Evolutionary conservation across 2,113 vertebrate species (phyloP).

Genomic region (Dicrurus megarhynchus): DNA sequence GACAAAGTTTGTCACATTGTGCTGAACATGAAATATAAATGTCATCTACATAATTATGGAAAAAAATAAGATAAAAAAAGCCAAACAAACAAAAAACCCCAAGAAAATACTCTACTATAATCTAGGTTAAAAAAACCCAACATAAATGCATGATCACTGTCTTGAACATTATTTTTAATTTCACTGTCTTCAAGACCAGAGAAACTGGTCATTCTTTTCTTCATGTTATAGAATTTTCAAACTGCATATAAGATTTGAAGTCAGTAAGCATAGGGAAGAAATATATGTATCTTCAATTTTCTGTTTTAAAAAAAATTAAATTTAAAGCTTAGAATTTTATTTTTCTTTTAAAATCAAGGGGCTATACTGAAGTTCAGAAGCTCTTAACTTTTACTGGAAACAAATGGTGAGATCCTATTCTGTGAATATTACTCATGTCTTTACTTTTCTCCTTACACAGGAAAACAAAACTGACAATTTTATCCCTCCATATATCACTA

Average conservation of each 20-base stretch:
- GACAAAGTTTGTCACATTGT: background rate
- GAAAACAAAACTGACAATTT: background rate
- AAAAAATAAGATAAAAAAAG: background rate
- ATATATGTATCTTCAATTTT: background rate
- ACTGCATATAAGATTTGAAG: background rate
- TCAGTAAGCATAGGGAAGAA: background rate
- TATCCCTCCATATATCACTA: background rate
- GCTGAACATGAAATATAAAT: background rate
- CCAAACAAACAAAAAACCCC: rapidly evolving
- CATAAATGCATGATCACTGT: background rate
- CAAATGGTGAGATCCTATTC: background rate
- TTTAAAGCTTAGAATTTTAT: background rate
- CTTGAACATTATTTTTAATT: background rate
- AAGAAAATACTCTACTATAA: background rate
- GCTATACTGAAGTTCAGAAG: background rate
- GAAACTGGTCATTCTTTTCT: background rate
- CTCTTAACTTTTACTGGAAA: background rate
- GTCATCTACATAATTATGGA: background rate
- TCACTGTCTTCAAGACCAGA: background rate
- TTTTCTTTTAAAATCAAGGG: background rate
- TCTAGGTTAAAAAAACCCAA: background rate
- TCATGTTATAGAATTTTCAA: background rate
- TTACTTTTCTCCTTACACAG: background rate
- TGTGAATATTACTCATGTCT: background rate
- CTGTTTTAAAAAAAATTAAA: background rate